phyloP scores from a whole-genome alignment of 2,888 invertebrate genomes.

The Pseudanteris insignis region DNA sequence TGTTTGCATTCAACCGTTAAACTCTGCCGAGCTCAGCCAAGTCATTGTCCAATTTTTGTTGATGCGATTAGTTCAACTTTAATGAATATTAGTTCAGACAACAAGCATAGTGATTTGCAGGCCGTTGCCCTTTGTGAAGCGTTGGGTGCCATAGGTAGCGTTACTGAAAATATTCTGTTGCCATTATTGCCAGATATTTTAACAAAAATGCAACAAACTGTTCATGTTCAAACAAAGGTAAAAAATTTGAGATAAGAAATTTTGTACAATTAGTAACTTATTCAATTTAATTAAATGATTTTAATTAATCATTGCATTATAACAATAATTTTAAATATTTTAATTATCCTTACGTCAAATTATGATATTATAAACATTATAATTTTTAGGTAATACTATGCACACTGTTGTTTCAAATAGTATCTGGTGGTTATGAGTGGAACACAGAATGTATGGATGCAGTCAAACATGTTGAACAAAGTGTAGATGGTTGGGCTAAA shows the following conservation, averaged over 20 bases:
- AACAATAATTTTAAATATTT: slow-evolving; percentile 14
- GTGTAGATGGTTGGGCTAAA: slow-evolving; percentile 81
- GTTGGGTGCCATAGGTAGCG: slow-evolving; percentile 78
- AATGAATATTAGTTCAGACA: slow-evolving; percentile 55
- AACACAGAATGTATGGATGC: slow-evolving; percentile 71
- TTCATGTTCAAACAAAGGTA: slow-evolving; percentile 63
- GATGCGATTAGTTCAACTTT: slow-evolving; percentile 71
- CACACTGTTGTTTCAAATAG: slow-evolving; percentile 84
- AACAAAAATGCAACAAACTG: slow-evolving; percentile 65
- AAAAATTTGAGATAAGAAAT: slow-evolving; percentile 5
- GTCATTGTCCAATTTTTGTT: slow-evolving; percentile 74
- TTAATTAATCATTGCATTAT: slow-evolving; percentile 4
- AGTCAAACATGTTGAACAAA: slow-evolving; percentile 70
- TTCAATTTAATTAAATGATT: neutral
- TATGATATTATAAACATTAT: too few species aligned
- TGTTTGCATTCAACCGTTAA: slow-evolving; percentile 79
- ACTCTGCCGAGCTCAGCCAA: slow-evolving; percentile 73
- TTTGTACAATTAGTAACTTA: neutral
- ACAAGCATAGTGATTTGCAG: slow-evolving; percentile 55
- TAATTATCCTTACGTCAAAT: too few species aligned
- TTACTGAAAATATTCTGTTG: slow-evolving; percentile 69
- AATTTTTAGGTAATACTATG: slow-evolving; percentile 82
- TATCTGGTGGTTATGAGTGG: slow-evolving; percentile 77
- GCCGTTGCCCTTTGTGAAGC: slow-evolving; percentile 76
- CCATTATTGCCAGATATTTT: slow-evolving; percentile 71